A percentile compares a stretch with the other conserved stretches of the same genome.
Evolutionary conservation across 1,140 invertebrate species (phyloP).

Genomic region (Artemia franciscana): DNA sequence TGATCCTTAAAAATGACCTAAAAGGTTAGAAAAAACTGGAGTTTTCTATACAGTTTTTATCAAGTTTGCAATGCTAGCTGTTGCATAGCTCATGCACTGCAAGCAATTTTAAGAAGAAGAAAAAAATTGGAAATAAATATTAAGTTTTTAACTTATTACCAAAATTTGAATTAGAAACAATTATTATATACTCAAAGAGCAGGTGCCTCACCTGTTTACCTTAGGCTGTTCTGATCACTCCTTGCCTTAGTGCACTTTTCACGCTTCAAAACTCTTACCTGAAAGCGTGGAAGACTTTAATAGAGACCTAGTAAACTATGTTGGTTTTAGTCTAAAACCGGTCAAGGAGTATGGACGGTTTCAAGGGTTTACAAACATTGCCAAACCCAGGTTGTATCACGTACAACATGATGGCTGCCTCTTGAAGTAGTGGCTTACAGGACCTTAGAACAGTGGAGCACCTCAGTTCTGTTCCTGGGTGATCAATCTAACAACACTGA

Average conservation of each 20-base stretch:
- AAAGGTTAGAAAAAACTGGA: too few relatives aligned
- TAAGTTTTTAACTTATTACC: too few relatives aligned
- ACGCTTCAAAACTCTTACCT: constrained; percentile 6
- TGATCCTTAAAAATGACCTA: too few relatives aligned
- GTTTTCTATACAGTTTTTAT: too few relatives aligned
- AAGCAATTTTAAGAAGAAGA: too few relatives aligned
- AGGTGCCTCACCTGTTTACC: constrained; percentile 5
- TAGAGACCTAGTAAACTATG: constrained; percentile 3
- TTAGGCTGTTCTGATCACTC: constrained; percentile 11
- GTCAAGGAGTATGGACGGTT: constrained; percentile 6
- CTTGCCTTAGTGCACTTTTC: constrained; percentile 9
- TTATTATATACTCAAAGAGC: constrained; percentile 7
- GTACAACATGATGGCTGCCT: constrained; percentile 6
- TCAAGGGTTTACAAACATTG: constrained; percentile 8
- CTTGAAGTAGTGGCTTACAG: constrained; percentile 9
- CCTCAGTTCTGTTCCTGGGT: constrained; percentile 2
- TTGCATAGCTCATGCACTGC: too few relatives aligned
- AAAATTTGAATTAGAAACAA: too few relatives aligned
- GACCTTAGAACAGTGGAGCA: constrained; percentile 8
- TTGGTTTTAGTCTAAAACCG: constrained; percentile 7
- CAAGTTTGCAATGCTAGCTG: too few relatives aligned
- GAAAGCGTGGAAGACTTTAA: constrained; percentile 4
- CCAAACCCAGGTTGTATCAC: neutral
- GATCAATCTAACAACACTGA: neutral
- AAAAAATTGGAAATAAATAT: too few relatives aligned